Base-by-base conservation (phyloP, 2,888 invertebrate genomes). In the Ormyrus thymus region DNA sequence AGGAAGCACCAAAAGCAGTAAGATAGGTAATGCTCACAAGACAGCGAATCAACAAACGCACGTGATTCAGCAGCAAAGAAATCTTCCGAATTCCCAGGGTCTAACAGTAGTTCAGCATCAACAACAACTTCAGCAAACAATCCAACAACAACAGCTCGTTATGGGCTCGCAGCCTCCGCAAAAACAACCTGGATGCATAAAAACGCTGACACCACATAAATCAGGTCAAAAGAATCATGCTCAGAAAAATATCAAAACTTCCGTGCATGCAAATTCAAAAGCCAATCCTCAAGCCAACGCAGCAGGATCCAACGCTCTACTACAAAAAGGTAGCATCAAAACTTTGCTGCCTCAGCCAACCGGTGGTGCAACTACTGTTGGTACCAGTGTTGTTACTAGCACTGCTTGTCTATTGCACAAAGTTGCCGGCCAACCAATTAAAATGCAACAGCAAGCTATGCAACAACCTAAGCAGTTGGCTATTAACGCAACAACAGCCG, bases 51-150 rank as follows among this genome's bases (percentile, higher is more conserved):
- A 85, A 0, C 88, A 86, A 76, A 29, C 29, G 29, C 29, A 29
- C 2, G 29, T 29, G 29, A 29, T 29, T 29, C 84, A 82, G 51
- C 74, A 68, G 11, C 66, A 72, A 58, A 29, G n/a, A 15, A 85
- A 81, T 51, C 65, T 51, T 43, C 73, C 78, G n/a, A 84, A 82
- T 55, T 50, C 81, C 0, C 91, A 92, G 83, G 90, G 92, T 43
- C 91, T 93, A 15, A 92, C 93, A 87, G 92, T 92, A 80, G 91
- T 53, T 92, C 81, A 56, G n/a, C 73, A 73, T 3, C 73, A 92
- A 92, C 83, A 71, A 80, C 92, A 92, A 84, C 79, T 61, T 10
- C 78, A 69, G n/a, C 82, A 83, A 29, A 29, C 29, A 29, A 29
- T 29, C 29, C 29, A 29, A 29, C 70, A 83, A 3, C 85, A 84